These are phyloP conservation scores for Opisthocomus hoazin DNA, from an alignment of 2,113 vertebrate genomes.

Conservation along the genomic window DNA sequence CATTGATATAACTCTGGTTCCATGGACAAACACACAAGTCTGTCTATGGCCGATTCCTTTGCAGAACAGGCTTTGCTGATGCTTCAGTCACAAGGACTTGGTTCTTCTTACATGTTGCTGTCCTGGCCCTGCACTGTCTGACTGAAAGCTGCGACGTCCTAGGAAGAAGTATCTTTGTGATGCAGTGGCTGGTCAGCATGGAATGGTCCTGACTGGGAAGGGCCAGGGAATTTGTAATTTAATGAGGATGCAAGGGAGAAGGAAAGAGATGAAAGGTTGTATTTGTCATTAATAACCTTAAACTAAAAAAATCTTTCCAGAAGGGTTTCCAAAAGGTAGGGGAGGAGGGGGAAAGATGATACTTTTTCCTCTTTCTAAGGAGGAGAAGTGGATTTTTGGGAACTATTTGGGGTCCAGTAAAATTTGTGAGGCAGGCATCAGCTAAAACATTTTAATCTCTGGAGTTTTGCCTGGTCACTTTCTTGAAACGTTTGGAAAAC, in stretches of 20 bases:
- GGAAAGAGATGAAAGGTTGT: background rate
- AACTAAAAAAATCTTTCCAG: background rate
- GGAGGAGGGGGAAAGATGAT: fast-evolving
- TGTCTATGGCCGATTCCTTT: background rate
- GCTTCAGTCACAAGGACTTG: background rate
- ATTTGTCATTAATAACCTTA: background rate
- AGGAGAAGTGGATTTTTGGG: background rate
- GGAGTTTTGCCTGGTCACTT: background rate
- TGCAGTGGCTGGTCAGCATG: background rate
- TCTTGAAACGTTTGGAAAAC: background rate
- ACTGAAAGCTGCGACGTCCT: background rate
- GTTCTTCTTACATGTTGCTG: background rate
- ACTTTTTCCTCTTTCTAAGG: background rate
- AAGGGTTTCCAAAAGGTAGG: background rate
- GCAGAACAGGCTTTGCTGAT: background rate
- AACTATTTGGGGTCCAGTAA: background rate
- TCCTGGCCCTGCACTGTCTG: background rate
- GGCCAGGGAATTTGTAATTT: background rate
- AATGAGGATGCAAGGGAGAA: background rate
- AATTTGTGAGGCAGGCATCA: background rate
- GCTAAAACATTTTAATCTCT: background rate
- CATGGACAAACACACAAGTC: background rate
- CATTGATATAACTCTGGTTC: background rate
- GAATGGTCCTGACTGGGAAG: background rate
- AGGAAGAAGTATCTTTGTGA: background rate